Evolutionary conservation across 1,140 invertebrate species (phyloP).

Genomic region (Thaumetopoea pityocampa): DNA sequence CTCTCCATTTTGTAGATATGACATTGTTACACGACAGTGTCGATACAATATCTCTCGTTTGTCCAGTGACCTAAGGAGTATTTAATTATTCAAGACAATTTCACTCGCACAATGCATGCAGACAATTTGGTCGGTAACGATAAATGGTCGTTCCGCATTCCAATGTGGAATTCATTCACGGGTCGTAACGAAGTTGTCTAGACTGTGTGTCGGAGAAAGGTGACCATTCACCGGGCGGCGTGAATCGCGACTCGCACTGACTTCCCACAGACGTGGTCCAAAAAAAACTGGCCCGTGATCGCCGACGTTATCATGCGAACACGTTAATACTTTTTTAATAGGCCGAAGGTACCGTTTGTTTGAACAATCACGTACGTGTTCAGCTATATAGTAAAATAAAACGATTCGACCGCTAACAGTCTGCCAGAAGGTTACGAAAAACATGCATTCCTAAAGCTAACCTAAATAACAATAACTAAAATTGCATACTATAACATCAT

Average conservation of each 20-base stretch:
- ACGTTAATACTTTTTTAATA: slow-evolving; percentile 6
- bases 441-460: background rate
- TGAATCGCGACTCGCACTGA: slow-evolving; percentile 34
- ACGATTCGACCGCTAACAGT: background rate
- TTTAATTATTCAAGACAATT: slow-evolving; percentile 48
- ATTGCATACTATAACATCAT: no score
- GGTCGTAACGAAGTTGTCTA: slow-evolving; percentile 58
- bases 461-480: background rate
- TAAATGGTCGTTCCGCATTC: slow-evolving; percentile 69
- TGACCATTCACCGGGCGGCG: slow-evolving; percentile 62
- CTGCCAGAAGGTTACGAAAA: background rate
- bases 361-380: slow-evolving; percentile 1
- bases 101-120: slow-evolving; percentile 33
- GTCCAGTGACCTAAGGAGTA: slow-evolving; percentile 18
- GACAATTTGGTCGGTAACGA: slow-evolving; percentile 44
- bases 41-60: no score
- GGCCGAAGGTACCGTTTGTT: slow-evolving; percentile 3
- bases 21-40: no score
- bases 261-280: slow-evolving; percentile 19
- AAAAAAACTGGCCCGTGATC: slow-evolving; percentile 15
- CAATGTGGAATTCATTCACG: slow-evolving; percentile 67
- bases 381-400: background rate
- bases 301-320: slow-evolving; percentile 13
- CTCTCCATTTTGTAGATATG: no score
- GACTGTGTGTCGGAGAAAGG: slow-evolving; percentile 71